These are phyloP conservation scores for Pyxicephalus adspersus DNA, from an alignment of 2,113 vertebrate genomes.

Conservation along the genomic window DNA sequence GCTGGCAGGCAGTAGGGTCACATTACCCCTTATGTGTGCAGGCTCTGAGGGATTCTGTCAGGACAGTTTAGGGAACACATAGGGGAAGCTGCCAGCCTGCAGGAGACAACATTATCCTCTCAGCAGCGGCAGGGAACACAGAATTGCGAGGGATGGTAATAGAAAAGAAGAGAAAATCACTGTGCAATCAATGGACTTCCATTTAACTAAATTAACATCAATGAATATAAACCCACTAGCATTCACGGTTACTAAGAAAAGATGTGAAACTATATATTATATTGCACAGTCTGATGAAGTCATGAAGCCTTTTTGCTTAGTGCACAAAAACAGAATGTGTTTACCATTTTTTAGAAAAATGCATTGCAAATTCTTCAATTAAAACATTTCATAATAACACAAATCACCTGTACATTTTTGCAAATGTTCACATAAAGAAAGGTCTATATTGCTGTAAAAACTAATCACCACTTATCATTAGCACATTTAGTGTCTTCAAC, in stretches of 20 bases:
- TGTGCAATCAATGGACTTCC: slow-evolving; percentile 30
- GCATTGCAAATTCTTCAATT: no score
- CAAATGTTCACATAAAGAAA: no score
- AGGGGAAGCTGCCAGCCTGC: slow-evolving; percentile 71
- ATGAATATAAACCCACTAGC: background rate
- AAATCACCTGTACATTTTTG: no score
- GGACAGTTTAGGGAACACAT: slow-evolving; percentile 72
- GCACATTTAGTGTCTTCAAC: no score
- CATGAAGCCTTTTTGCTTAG: no score
- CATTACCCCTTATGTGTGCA: slow-evolving; percentile 60
- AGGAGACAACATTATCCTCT: slow-evolving; percentile 45
- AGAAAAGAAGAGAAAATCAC: slow-evolving; percentile 71
- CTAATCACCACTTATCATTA: no score
- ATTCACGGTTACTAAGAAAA: background rate
- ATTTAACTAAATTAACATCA: slow-evolving; percentile 4
- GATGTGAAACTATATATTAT: background rate
- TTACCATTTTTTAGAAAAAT: no score
- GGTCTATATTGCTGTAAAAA: no score
- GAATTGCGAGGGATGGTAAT: background rate
- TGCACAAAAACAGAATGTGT: no score
- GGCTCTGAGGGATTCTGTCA: slow-evolving; percentile 74
- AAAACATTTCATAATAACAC: no score
- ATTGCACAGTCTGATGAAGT: no score
- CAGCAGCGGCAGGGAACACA: slow-evolving; percentile 29
- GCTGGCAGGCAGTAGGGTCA: slow-evolving; percentile 58